phyloP scores from a whole-genome alignment of 92 coral and sea anemone genomes.

The Porites rus region DNA sequence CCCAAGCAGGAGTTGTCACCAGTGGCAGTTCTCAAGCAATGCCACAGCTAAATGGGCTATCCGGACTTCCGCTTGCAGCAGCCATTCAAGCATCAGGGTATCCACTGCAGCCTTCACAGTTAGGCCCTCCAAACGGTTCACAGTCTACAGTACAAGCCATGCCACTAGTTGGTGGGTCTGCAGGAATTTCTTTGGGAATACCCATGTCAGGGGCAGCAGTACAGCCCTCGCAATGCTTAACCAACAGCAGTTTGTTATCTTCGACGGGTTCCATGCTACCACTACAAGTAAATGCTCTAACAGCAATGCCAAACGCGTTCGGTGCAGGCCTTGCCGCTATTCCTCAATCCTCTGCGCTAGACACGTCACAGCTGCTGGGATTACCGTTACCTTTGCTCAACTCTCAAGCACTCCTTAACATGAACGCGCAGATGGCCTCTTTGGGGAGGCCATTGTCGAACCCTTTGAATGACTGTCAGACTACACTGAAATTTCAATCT shows the following conservation, averaged over 20 bases:
- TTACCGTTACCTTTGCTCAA: conserved; percentile 3
- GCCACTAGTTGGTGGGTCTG: not conserved
- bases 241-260: not conserved
- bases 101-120: not conserved
- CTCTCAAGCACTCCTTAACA: conserved; percentile 16
- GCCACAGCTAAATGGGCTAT: not conserved
- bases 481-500: not conserved
- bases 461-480: conserved; percentile 7
- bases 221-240: conserved; percentile 1
- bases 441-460: not conserved
- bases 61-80: not conserved
- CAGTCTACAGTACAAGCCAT: not conserved
- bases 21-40: not conserved
- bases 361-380: not conserved
- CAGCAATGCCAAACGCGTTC: conserved; percentile 4
- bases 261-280: not conserved
- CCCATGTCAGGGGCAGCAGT: not conserved
- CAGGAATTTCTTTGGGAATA: not conserved
- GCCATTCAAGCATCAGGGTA: not conserved
- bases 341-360: not conserved
- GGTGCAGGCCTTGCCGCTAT: not conserved
- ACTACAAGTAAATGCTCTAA: not conserved
- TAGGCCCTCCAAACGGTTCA: not conserved
- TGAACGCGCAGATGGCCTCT: not conserved
- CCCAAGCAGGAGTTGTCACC: not conserved